Base-by-base conservation (phyloP, 2,888 invertebrate species). In the Callimorpha dominula region DNA sequence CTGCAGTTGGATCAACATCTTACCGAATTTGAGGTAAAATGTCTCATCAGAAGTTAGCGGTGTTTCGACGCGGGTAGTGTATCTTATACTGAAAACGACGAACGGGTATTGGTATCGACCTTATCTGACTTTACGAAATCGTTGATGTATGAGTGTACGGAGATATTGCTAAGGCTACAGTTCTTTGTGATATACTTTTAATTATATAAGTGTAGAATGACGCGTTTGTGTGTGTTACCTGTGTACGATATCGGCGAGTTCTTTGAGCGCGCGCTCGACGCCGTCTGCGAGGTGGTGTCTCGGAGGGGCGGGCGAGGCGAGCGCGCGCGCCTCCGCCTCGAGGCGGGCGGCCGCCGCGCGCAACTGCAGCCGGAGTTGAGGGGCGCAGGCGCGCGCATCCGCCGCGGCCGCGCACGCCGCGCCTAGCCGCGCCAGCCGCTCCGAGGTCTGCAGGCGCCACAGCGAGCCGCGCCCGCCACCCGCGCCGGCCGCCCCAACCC, bases 321-420 rank as follows among this genome's bases (percentile, higher is more conserved):
- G 92, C 74, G 92, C 94, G 76, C 93, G 91, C 80, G 93, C 94
- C 88, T 92, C 93, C 7, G 87, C 89, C 81, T 92, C 94, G 42
- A 93, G 91, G 0, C 90, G 85, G 67, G 87, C 87, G 75, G 89
- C 90, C 6, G 87, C 89, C 20, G 88, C 89, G 77, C 90, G 89
- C 81, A 91, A 86, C 67, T 87, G 98, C 98, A 86, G 88, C 81
- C 85, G 92, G 88, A 84, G 88, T 87, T 81, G 90, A 91, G 90
- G 98, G 85, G 98, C 98, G 92, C 99, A 98, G 88, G 99, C 98
- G 20, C 96, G 96, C 75, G 96, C 97, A 84, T 72, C 84, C 46
- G 86, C 89, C 46, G 99, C 99, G 20, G 98, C 98, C 87, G 98
- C 98, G 82, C 97, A 97, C 85, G 97, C 97, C 93, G 99, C 97